Conservation (phyloP, 2,888 invertebrate species). For the Catonia carolina region DNA sequence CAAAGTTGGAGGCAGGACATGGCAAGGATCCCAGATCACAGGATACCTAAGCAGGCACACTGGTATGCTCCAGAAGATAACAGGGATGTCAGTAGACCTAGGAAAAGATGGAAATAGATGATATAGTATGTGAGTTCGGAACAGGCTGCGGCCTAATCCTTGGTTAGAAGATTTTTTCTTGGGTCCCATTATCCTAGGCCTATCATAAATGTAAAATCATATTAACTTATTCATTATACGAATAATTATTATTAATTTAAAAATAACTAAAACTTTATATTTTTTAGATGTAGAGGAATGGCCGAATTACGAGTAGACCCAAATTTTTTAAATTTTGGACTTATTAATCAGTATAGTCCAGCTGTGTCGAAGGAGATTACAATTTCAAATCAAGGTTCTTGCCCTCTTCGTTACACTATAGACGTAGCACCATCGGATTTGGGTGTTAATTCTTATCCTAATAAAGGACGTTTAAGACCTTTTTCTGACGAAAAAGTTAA, state of each 20-base stretch:
- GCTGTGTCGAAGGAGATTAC: constrained; percentile 41
- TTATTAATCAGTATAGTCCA: constrained; percentile 42
- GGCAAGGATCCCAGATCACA: too few species aligned
- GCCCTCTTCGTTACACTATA: constrained; percentile 42
- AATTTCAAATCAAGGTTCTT: constrained; percentile 42
- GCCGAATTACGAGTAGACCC: constrained; percentile 39
- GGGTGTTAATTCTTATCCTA: constrained; percentile 42
- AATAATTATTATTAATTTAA: background rate
- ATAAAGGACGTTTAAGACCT: constrained; percentile 41
- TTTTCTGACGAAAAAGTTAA: constrained; percentile 34
- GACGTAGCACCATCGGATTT: constrained; percentile 44
- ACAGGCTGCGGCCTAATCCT: too few species aligned
- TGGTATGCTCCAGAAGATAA: too few species aligned
- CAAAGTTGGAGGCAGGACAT: too few species aligned
- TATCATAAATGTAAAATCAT: too few species aligned
- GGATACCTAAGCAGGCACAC: too few species aligned
- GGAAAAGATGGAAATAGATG: too few species aligned
- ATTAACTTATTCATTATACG: too few species aligned
- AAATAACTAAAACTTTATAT: background rate
- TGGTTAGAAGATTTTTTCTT: too few species aligned
- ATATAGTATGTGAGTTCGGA: too few species aligned
- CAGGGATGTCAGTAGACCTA: too few species aligned
- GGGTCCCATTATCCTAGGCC: too few species aligned
- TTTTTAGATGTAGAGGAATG: constrained; percentile 35
- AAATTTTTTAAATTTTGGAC: constrained; percentile 42